Evolutionary conservation across 1,140 invertebrate species (phyloP).

Genomic region (Macrobrachium nipponense): DNA sequence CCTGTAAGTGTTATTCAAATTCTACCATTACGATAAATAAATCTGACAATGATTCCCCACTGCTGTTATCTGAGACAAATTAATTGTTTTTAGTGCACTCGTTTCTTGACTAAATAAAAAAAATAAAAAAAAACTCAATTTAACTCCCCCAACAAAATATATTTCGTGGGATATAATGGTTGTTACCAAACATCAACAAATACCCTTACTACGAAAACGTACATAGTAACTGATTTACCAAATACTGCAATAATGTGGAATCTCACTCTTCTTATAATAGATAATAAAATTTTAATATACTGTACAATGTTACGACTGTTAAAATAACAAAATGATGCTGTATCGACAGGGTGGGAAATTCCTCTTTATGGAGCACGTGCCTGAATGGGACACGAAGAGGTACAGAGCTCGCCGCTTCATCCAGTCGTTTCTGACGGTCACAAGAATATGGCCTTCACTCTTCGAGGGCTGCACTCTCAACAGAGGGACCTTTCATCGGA

Average conservation of each 20-base stretch:
- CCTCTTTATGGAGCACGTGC: conserved; percentile 66
- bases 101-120: no score
- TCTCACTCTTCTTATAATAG: neutral
- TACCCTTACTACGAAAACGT: no score
- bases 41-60: neutral
- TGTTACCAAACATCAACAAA: no score
- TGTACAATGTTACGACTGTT: neutral
- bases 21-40: neutral
- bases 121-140: no score
- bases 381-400: conserved; percentile 37
- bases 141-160: no score
- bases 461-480: conserved; percentile 47
- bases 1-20: conserved; percentile 63
- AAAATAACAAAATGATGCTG: conserved; percentile 14
- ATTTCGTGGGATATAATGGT: no score
- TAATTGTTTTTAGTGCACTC: neutral
- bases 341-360: conserved; percentile 66
- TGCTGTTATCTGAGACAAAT: neutral
- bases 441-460: conserved; percentile 30
- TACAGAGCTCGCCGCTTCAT: conserved; percentile 1
- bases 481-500: conserved; percentile 12
- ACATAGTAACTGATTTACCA: no score
- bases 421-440: conserved; percentile 5
- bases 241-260: no score
- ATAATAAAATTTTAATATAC: neutral